Evolutionary conservation across 2,113 vertebrate genomes (phyloP), one percentile per base, ranked within the genome.

Genomic region (Lophochroa leadbeateri): DNA sequence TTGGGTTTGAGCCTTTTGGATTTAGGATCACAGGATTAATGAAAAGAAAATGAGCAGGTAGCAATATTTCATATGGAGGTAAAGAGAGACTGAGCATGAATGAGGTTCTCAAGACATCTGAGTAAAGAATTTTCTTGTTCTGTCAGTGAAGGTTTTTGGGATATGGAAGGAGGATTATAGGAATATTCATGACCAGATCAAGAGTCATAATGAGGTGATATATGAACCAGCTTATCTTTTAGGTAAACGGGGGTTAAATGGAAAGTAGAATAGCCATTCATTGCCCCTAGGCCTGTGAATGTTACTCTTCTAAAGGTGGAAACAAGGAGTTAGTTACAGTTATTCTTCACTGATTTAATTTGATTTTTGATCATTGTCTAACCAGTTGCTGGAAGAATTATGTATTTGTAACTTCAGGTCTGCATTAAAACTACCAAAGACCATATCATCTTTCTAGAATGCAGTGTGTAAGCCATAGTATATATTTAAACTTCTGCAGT

Each of bases 131-230:
- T 96, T 97, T 94, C 96, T 96, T 83, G 86, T 97, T 97, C 94
- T 95, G 94, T 95, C 97, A 86, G 74, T 90, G 70, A 86, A 84
- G 97, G 97, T 98, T 98, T 98, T 98, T 97, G 98, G 98, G 98
- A 98, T 98, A 86, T 97, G 96, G 97, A 98, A 97, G 98, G 96
- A 98, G 97, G 99, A 99, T 99, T 99, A 99, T 98, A 98, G 98
- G 98, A 99, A 99, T 99, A 99, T 99, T 99, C 99, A 99, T 99
- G 98, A 98, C 97, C 97, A 98, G 98, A 98, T 99, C 99, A 99
- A 98, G 98, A 98, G 95, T 94, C 95, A 96, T 98, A 98, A 98
- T 98, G 98, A 99, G 98, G 98, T 97, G 97, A 98, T 98, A 98
- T 98, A 98, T 98, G 98, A 98, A 98, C 97, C 97, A 97, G 98